Base-by-base conservation (phyloP, 2,113 vertebrate species). In the Petrocephalus zakoni region DNA sequence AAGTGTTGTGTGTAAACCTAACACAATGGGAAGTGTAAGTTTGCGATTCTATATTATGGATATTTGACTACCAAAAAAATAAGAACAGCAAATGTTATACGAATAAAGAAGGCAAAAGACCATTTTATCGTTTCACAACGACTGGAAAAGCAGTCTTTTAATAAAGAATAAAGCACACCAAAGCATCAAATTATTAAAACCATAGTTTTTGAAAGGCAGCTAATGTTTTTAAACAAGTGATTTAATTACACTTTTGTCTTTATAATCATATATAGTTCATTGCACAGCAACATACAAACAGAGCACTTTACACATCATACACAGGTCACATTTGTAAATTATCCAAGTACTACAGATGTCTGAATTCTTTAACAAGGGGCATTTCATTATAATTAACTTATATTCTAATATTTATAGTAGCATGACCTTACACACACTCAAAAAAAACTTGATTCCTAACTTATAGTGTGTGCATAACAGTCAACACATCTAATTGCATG, bases 231-330 rank as follows among this genome's bases (percentile, higher is more conserved):
- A 68, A n/a, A 29, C 61, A 68, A 68, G 61, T 68, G 61, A 68
- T 68, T n/a, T 68, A 68, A 68, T 68, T 68, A 68, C 61, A 68
- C 61, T 68, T 68, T 64, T 68, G 25, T 64, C 61, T 64, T 68
- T 68, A 25, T 64, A 64, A 64, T 64, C 61, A 68, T 68, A 68
- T 64, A n/a, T 68, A 68, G 61, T n/a, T 68, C 61, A 68, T 68
- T 68, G 61, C 61, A 68, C 61, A 68, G 61, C 61, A 68, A 68
- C 61, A 68, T 68, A 68, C 61, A 68, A 68, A 68, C 61, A 68
- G 61, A 68, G 61, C 61, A 68, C 61, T 68, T n/a, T 29, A 68
- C 61, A 68, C n/a, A 68, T 68, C 61, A 68, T 68, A 68, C 61
- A 68, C 25, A 29, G n/a, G 4, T 68, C 61, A 68, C 61, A 68